These are phyloP conservation scores for Chironex yamaguchii DNA, from an alignment of 30 jellyfish, hydroid and myxozoan genomes.

Conservation along the genomic window DNA sequence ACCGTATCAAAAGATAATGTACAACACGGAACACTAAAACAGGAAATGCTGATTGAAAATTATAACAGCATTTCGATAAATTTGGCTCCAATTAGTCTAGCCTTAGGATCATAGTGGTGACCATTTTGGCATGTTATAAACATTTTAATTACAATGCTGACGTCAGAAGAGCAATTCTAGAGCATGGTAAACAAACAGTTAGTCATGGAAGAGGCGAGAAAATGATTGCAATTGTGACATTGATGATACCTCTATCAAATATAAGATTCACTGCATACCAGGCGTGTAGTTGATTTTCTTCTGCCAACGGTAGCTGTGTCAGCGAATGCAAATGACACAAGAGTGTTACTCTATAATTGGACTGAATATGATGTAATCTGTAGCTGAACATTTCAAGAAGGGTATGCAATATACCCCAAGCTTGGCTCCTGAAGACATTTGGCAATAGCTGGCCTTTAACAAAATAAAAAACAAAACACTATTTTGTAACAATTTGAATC, in stretches of 20 bases:
- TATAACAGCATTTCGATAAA: too few species aligned
- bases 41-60: too few species aligned
- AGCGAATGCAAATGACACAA: conserved; percentile 89
- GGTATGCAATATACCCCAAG: conserved; percentile 97
- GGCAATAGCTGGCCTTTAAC: conserved; percentile 91
- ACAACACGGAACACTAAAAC: too few species aligned
- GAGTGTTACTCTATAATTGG: conserved; percentile 90
- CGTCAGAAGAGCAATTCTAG: background rate
- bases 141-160: background rate
- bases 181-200: background rate
- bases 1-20: too few species aligned
- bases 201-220: too few species aligned
- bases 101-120: too few species aligned
- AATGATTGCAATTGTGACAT: too few species aligned
- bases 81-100: too few species aligned
- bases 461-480: too few species aligned
- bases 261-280: too few species aligned
- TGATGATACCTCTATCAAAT: too few species aligned
- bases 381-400: conserved; percentile 95
- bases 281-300: conserved; percentile 81
- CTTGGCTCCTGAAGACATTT: conserved; percentile 86
- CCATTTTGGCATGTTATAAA: background rate
- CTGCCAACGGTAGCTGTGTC: conserved; percentile 81
- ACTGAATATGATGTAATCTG: conserved; percentile 96
- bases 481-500: too few species aligned